Conservation (phyloP, 2,888 invertebrate genomes). For the Mimachlamys varia region DNA sequence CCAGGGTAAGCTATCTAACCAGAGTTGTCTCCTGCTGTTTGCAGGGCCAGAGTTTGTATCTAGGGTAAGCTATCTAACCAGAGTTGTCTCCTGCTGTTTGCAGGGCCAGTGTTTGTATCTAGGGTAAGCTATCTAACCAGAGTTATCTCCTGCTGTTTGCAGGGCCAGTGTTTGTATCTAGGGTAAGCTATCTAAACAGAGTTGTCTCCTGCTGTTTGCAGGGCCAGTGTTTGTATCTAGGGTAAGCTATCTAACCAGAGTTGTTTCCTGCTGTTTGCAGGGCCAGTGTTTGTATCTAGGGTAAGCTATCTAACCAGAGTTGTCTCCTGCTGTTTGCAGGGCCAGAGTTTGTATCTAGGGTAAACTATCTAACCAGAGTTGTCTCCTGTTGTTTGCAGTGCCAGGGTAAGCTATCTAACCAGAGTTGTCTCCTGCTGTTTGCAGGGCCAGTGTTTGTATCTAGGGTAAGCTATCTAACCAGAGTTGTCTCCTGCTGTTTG, state of each 20-base stretch:
- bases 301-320: not conserved
- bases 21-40: constrained; percentile 32
- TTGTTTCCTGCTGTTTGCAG: constrained; percentile 54
- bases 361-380: not conserved
- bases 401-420: constrained; percentile 43
- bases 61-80: not conserved
- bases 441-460: constrained; percentile 70
- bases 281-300: constrained; percentile 64
- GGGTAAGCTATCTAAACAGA: not conserved
- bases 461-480: not conserved
- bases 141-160: constrained; percentile 36
- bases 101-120: constrained; percentile 70
- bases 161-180: constrained; percentile 70
- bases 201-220: constrained; percentile 48
- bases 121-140: not conserved
- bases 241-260: not conserved
- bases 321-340: constrained; percentile 58
- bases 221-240: constrained; percentile 67
- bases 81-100: constrained; percentile 26
- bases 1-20: constrained; percentile 43
- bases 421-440: constrained; percentile 32
- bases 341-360: constrained; percentile 60
- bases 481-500: constrained; percentile 26
- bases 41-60: constrained; percentile 70
- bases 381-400: constrained; percentile 60